Percentiles rank a stretch among this genome's conserved stretches.
These are phyloP conservation scores for Myxocyprinus asiaticus DNA, from an alignment of 2,113 vertebrate species.

Conservation along the genomic window DNA sequence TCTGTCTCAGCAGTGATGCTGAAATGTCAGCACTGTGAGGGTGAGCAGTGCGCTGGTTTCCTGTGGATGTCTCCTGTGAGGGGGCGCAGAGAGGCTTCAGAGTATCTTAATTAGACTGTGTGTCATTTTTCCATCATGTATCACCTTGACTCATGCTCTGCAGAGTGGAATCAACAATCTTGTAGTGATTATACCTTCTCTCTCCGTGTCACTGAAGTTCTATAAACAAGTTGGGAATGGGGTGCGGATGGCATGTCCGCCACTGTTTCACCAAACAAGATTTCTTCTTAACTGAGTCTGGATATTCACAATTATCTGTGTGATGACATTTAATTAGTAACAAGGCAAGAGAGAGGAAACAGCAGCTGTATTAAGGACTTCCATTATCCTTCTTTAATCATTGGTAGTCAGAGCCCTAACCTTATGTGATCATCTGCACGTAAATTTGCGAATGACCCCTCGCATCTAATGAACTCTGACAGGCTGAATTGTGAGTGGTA, in stretches of 20 bases:
- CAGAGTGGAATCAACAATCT: constrained; percentile 21
- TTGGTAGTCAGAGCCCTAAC: neutral
- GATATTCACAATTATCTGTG: neutral
- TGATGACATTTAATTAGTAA: constrained; percentile 13
- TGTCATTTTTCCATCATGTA: constrained; percentile 25
- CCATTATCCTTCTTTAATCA: constrained; percentile 17
- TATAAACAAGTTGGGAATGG: constrained; percentile 11
- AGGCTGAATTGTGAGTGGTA: neutral
- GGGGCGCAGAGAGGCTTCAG: constrained; percentile 11
- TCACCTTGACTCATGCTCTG: constrained; percentile 10
- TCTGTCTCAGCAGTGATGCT: constrained; percentile 37
- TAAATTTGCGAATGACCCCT: constrained; percentile 25
- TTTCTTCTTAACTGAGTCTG: neutral
- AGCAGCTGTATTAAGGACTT: neutral
- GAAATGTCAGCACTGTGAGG: constrained; percentile 47
- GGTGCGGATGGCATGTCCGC: neutral
- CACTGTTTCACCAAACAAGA: neutral
- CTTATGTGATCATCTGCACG: constrained; percentile 23
- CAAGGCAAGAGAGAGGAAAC: neutral
- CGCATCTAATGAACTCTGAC: constrained; percentile 6
- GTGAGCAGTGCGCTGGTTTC: neutral
- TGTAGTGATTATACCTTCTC: constrained; percentile 32
- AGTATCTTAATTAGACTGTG: constrained; percentile 47
- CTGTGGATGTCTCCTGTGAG: neutral
- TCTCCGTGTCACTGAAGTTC: neutral